Evolutionary conservation across 2,797 vertebrate species (phyloP), one percentile per base, ranked within the genome.

Genomic region (Carcharodon carcharias): DNA sequence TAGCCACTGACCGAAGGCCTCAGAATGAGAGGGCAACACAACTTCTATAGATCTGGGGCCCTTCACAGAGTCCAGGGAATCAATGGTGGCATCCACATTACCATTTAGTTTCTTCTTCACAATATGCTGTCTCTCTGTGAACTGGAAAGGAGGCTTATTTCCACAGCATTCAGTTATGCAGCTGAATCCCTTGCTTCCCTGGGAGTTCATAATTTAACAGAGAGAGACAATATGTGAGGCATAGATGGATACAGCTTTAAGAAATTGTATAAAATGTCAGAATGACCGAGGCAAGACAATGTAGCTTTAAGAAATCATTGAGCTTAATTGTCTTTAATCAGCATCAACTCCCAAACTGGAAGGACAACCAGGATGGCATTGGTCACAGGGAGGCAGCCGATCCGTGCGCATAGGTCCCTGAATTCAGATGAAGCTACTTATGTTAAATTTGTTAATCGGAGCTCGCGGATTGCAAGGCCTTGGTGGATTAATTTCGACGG

Each of bases 351-450:
- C 61, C 61, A 63, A 63, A 1, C 61, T 63, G 61, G 61, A 63
- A 63, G 61, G 61, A 63, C n/a, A 26, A 23, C 40, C 54, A 3
- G 28, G 63, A 67, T 67, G 58, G 45, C 23, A 9, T 94, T n/a
- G 61, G 6, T 45, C 61, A 65, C 40, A 94, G n/a, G 2, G 18
- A 16, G 65, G 23, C 58, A 65, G 61, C 40, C 63, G n/a, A n/a
- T n/a, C n/a, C n/a, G n/a, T n/a, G n/a, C n/a, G n/a, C 92, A 94
- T 28, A 67, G 92, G n/a, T 94, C 92, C 35, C 63, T 94, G 63
- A 40, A 67, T 67, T 94, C 92, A 21, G 92, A 65, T 6, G 92
- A 94, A 40, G 63, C 61, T 12, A 94, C 61, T 45, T 94, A 67
- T 45, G 63, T 94, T 11, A 40, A 23, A 67, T 94, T 94, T 50